Conservation (phyloP, 92 coral and sea anemone genomes). For the Umimayanthus kanabou region DNA sequence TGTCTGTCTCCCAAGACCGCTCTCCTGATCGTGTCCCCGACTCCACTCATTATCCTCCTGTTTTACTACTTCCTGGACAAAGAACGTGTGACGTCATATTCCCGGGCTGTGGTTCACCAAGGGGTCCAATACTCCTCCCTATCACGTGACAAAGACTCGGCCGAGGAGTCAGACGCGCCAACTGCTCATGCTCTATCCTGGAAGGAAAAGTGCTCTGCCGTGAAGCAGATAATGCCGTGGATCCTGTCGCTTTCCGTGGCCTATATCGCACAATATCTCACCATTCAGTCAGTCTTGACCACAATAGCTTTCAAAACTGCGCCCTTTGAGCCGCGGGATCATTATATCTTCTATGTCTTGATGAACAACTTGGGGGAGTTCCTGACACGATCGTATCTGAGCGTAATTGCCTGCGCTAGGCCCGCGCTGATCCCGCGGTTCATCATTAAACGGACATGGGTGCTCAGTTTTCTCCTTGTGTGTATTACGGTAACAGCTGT, state of each 20-base stretch:
- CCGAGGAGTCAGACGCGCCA: slow-evolving; percentile 37
- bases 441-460: slow-evolving; percentile 74
- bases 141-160: slow-evolving; percentile 50
- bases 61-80: slow-evolving; percentile 80
- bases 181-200: slow-evolving; percentile 60
- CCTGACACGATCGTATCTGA: slow-evolving; percentile 67
- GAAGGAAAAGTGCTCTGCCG: slow-evolving; percentile 67
- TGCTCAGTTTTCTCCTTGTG: slow-evolving; percentile 51
- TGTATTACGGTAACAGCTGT: slow-evolving; percentile 53
- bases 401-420: slow-evolving; percentile 54
- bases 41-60: slow-evolving; percentile 58
- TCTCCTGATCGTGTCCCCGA: slow-evolving; percentile 60
- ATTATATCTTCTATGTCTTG: slow-evolving; percentile 72
- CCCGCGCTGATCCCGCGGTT: slow-evolving; percentile 63
- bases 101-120: slow-evolving; percentile 34
- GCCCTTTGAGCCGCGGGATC: slow-evolving; percentile 73
- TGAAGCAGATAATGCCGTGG: slow-evolving; percentile 63
- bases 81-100: slow-evolving; percentile 78
- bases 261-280: slow-evolving; percentile 66
- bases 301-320: slow-evolving; percentile 70
- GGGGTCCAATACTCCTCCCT: slow-evolving; percentile 48
- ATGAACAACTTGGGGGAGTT: slow-evolving; percentile 78
- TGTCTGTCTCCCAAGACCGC: slow-evolving; percentile 76
- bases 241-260: slow-evolving; percentile 72
- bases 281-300: slow-evolving; percentile 78